Percentiles rank a stretch among this genome's conserved stretches.
phyloP scores from a whole-genome alignment of 2,113 vertebrate genomes.

The Dendrocopos noguchii region DNA sequence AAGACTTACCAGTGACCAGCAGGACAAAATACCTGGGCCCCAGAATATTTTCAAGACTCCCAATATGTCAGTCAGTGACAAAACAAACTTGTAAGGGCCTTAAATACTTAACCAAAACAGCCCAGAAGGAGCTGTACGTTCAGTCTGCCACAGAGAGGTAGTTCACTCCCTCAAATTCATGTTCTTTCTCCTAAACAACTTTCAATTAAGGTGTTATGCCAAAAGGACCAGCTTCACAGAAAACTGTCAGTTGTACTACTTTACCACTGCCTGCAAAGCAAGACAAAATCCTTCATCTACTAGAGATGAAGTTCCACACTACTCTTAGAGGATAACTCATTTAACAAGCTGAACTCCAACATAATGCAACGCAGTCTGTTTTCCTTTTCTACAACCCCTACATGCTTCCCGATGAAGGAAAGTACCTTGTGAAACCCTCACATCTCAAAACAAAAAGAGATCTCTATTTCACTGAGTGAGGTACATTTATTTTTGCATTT shows the following conservation, averaged over 20 bases:
- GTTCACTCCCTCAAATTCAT: background rate
- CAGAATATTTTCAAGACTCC: background rate
- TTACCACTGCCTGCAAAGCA: background rate
- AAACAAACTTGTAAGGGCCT: background rate
- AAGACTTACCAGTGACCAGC: background rate
- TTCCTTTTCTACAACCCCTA: background rate
- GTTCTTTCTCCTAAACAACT: background rate
- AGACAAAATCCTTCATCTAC: background rate
- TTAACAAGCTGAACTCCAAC: background rate
- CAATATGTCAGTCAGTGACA: background rate
- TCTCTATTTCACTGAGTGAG: background rate
- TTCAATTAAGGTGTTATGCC: background rate
- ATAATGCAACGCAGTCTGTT: background rate
- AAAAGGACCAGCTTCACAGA: background rate
- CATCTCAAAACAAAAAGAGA: background rate
- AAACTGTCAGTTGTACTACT: background rate
- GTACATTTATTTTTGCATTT: background rate
- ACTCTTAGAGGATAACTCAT: background rate
- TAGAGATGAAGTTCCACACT: background rate
- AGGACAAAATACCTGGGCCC: background rate
- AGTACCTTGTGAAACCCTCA: background rate
- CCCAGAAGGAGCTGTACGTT: background rate
- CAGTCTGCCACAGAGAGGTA: background rate
- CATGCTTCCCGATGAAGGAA: background rate
- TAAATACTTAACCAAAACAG: background rate